phyloP scores from a whole-genome alignment of 2,888 invertebrate genomes.

The Tiliacea aurago region DNA sequence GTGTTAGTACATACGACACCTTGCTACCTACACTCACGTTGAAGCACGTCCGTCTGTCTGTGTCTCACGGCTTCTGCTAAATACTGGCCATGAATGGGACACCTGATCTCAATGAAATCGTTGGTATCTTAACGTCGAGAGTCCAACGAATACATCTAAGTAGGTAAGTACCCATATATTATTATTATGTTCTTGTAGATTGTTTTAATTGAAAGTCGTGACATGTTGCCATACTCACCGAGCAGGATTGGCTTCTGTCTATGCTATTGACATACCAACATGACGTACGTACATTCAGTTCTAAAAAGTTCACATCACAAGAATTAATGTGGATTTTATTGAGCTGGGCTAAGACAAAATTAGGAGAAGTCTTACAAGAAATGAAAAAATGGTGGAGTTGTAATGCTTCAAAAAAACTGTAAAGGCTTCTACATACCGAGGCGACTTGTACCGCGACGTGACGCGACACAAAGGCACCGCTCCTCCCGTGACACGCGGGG shows the following conservation, averaged over 20 bases:
- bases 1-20: slow-evolving; percentile 39
- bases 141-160: slow-evolving; percentile 2
- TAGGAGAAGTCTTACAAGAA: not conserved
- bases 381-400: not conserved
- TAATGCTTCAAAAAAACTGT: too few relatives aligned
- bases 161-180: not conserved
- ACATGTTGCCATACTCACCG: not conserved
- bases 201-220: not conserved
- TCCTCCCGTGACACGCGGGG: too few relatives aligned
- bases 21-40: slow-evolving; percentile 3
- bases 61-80: slow-evolving; percentile 41
- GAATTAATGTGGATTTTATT: not conserved
- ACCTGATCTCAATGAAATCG: not conserved
- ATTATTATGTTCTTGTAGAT: not conserved
- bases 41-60: slow-evolving; percentile 23
- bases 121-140: not conserved
- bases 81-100: slow-evolving; percentile 13
- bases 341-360: not conserved
- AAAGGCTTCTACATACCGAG: too few relatives aligned
- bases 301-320: not conserved
- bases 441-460: too few relatives aligned
- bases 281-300: too few relatives aligned
- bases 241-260: not conserved
- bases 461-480: too few relatives aligned
- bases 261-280: not conserved